Conservation (phyloP, 2,797 vertebrate genomes). For the Capromys pilorides region DNA sequence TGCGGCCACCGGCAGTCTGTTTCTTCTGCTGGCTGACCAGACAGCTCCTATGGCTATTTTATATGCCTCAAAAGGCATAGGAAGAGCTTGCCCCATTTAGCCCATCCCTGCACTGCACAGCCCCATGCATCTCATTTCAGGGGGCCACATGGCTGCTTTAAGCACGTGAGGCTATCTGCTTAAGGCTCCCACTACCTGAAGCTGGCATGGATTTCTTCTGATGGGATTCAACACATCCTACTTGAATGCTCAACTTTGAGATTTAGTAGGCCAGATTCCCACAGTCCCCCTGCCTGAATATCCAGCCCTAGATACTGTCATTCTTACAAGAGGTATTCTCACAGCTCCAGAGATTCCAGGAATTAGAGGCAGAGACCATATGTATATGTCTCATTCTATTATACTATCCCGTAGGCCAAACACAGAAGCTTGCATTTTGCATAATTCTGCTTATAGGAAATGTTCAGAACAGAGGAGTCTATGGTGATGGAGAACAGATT, state of each 20-base stretch:
- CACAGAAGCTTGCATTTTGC: not conserved
- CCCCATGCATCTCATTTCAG: not conserved
- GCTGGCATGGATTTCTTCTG: not conserved
- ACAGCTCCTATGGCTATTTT: not conserved
- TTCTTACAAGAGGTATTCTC: not conserved
- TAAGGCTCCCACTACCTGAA: not conserved
- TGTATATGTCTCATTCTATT: not conserved
- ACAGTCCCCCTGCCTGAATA: not conserved
- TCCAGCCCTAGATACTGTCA: not conserved
- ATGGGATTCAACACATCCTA: not conserved
- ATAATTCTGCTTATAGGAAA: conserved; percentile 30
- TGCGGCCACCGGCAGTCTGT: not conserved
- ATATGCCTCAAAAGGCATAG: not conserved
- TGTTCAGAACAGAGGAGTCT: not conserved
- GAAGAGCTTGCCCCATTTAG: not conserved
- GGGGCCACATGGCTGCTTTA: not conserved
- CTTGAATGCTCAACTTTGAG: not conserved
- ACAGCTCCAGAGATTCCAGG: not conserved
- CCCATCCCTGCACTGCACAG: not conserved
- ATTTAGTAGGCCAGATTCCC: not conserved
- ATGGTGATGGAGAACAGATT: not conserved
- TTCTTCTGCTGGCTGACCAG: not conserved
- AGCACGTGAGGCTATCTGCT: not conserved
- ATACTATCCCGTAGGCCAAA: not conserved
- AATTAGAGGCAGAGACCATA: not conserved